Base-by-base conservation (phyloP, 2,797 vertebrate species). In the Petrocephalus schoutedeni region DNA sequence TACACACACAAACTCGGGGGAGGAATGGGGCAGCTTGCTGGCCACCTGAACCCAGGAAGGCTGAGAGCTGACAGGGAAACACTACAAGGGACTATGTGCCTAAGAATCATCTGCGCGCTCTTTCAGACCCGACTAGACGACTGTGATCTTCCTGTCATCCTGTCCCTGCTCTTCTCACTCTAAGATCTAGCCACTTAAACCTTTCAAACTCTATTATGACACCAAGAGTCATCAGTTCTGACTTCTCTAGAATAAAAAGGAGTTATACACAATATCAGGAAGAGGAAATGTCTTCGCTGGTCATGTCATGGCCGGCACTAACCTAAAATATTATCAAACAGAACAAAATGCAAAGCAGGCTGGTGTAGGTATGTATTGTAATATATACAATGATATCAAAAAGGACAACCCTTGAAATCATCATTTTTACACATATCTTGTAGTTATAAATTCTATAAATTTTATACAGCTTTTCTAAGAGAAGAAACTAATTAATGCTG, bases 1-100 rank as follows among this genome's bases (percentile, higher is more conserved):
- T 71, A 82, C 54, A 87, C 71, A 87, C 87, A 61, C 56, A 61
- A 77, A 80, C 56, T 49, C 41, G 54, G 57, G 71, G 41, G 36
- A 64, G 21, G 41, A 41, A n/a, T 28, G 23, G 8, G 49, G 36
- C n/a, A 51, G 45, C 54, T 21, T 83, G 58, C 28, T 1, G 28
- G 58, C 64, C 84, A 59, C 54, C 16, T 59, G 57, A 58, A 86
- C 85, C 56, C 16, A 61, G 16, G 56, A 82, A 0, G 49, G 49
- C 5, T 54, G 49, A 54, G 80, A 82, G 77, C 36, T 51, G 77
- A n/a, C 45, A 82, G 77, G 41, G n/a, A 82, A 51, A 82, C 8
- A 23, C 12, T 4, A 32, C 64, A 36, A 36, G 64, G 12, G 64
- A 71, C 28, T 71, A 71, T 67, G 12, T 36, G 64, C 28, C 64